Evolutionary conservation across 64 coral and sea anemone genomes (phyloP).

Genomic region (Pocillopora verrucosa): DNA sequence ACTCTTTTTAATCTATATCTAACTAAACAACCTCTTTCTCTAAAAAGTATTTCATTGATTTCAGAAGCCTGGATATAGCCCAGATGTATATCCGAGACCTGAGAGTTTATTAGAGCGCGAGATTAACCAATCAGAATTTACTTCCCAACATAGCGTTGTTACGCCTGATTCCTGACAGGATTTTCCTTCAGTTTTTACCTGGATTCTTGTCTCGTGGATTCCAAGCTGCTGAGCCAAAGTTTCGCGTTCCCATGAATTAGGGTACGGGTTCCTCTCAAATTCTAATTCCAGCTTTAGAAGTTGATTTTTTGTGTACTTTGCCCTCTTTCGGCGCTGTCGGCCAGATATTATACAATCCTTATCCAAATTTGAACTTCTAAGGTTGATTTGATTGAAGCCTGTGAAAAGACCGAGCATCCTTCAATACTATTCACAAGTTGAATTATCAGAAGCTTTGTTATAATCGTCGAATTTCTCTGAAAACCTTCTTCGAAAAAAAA

Average conservation of each 20-base stretch:
- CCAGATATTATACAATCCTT: neutral
- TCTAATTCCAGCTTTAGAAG: constrained; percentile 23
- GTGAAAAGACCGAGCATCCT: neutral
- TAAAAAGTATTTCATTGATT: too few relatives aligned
- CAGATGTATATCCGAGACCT: too few relatives aligned
- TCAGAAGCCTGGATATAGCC: too few relatives aligned
- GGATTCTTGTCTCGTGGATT: constrained; percentile 47
- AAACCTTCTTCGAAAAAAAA: neutral
- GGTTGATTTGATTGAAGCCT: neutral
- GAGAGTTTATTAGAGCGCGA: too few relatives aligned
- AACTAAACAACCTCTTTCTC: too few relatives aligned
- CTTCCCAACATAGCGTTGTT: too few relatives aligned
- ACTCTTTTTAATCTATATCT: too few relatives aligned
- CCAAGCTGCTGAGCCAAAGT: constrained; percentile 5
- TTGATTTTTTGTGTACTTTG: constrained; percentile 37
- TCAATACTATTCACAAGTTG: neutral
- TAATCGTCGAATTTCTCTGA: too few relatives aligned
- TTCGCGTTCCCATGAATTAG: constrained; percentile 33
- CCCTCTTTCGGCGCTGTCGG: constrained; percentile 18
- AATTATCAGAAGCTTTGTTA: too few relatives aligned
- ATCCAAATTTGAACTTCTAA: neutral
- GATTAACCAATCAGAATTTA: neutral
- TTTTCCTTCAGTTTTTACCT: constrained; percentile 5
- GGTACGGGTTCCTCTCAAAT: constrained; percentile 59
- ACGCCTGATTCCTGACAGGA: too few relatives aligned